Percentiles rank a stretch among this genome's conserved stretches.
Evolutionary conservation across 2,113 vertebrate genomes (phyloP).

Genomic region (Nyctibius bracteatus): DNA sequence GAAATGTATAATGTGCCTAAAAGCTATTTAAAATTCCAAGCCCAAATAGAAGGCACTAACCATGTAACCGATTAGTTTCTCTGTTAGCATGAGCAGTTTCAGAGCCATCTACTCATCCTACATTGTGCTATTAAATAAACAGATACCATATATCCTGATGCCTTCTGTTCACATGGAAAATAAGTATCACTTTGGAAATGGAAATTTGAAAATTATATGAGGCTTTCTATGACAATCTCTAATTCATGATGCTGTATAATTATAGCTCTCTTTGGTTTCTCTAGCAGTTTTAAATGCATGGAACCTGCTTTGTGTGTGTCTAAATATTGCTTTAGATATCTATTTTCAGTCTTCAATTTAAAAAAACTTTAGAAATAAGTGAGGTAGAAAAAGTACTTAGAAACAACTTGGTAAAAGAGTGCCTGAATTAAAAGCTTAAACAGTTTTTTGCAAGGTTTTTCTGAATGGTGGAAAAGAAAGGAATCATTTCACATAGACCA

Average conservation of each 20-base stretch:
- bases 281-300: not conserved
- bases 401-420: not conserved
- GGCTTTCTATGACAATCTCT: not conserved
- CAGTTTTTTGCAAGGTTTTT: not conserved
- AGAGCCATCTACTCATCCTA: not conserved
- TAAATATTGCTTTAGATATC: not conserved
- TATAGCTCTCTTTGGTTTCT: not conserved
- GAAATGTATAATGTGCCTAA: not conserved
- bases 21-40: not conserved
- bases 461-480: not conserved
- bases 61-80: not conserved
- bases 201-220: not conserved
- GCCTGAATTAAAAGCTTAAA: not conserved
- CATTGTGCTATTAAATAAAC: not conserved
- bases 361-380: not conserved
- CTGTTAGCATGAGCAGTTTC: not conserved
- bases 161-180: not conserved
- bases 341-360: not conserved
- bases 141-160: rapidly evolving
- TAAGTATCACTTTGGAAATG: not conserved
- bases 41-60: not conserved
- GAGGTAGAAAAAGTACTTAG: not conserved
- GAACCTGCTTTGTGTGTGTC: not conserved
- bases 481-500: not conserved
- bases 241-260: not conserved